A percentile compares a stretch with the other conserved stretches of the same genome.
phyloP scores from a whole-genome alignment of 2,888 invertebrate species.

The Ophion slaviceki region DNA sequence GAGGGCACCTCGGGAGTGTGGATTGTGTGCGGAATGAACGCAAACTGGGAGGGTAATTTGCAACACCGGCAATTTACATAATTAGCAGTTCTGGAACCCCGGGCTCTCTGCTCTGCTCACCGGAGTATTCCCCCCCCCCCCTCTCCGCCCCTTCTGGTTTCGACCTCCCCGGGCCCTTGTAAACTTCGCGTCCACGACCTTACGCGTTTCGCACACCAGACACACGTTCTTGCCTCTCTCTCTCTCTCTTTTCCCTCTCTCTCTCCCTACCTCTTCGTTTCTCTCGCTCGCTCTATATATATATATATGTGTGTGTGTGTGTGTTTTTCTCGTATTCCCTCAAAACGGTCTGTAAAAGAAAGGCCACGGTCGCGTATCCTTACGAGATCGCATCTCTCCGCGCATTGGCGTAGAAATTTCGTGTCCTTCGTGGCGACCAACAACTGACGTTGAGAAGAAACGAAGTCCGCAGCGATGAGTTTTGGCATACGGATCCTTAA shows the following conservation, averaged over 20 bases:
- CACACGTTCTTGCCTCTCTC: conserved; percentile 29
- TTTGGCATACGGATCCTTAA: not conserved
- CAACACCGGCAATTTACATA: conserved; percentile 84
- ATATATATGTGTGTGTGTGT: too few species aligned
- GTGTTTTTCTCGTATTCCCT: conserved; percentile 42
- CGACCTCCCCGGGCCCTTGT: conserved; percentile 41
- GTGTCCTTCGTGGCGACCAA: not conserved
- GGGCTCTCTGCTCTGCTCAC: conserved; percentile 73
- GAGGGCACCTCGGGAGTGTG: conserved; percentile 74
- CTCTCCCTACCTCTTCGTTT: conserved; percentile 50
- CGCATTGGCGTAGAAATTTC: conserved; percentile 60
- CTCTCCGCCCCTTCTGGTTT: conserved; percentile 60
- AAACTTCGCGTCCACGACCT: conserved; percentile 47
- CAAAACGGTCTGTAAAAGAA: conserved; percentile 21
- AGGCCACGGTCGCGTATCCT: not conserved
- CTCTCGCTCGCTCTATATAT: not conserved
- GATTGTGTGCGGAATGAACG: conserved; percentile 83
- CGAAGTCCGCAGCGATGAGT: not conserved
- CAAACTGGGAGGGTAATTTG: conserved; percentile 84
- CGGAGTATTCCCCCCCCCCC: conserved; percentile 35
- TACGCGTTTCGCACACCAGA: conserved; percentile 45
- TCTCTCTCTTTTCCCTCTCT: conserved; percentile 2
- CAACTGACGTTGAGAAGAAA: not conserved
- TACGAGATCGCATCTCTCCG: conserved; percentile 18
- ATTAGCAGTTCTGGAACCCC: conserved; percentile 82